Evolutionary conservation across 2,113 vertebrate species (phyloP).

Genomic region (Tetrao urogallus): DNA sequence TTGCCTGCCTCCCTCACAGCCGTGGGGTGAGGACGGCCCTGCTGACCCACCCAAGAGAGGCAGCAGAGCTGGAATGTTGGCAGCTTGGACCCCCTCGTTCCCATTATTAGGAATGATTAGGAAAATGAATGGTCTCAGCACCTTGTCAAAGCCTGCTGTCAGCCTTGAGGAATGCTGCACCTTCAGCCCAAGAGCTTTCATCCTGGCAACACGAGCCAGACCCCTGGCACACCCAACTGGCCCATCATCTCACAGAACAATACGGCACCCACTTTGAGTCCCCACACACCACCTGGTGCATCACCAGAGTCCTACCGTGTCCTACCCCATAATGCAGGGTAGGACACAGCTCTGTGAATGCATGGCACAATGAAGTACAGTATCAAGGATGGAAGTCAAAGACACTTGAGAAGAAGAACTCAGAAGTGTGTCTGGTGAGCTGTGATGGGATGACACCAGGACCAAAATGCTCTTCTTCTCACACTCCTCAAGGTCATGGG

Average conservation of each 20-base stretch:
- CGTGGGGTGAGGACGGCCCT: not conserved
- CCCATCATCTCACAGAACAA: not conserved
- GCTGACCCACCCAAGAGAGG: not conserved
- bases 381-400: not conserved
- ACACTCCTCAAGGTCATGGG: accelerated
- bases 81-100: not conserved
- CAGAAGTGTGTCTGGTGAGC: not conserved
- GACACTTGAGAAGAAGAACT: not conserved
- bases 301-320: accelerated
- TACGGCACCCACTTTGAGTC: accelerated
- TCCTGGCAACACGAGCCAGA: accelerated
- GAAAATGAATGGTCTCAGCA: not conserved
- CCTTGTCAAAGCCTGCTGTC: not conserved
- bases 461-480: not conserved
- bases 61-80: not conserved
- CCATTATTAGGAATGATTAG: not conserved
- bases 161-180: not conserved
- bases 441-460: not conserved
- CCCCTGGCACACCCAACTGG: not conserved
- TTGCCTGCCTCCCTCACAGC: not conserved
- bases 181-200: not conserved
- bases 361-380: not conserved
- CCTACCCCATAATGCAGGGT: not conserved
- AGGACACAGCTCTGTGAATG: not conserved
- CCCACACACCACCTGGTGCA: not conserved